These are phyloP conservation scores for Pelochelys cantorii DNA, from an alignment of 2,797 vertebrate genomes.

Conservation along the genomic window DNA sequence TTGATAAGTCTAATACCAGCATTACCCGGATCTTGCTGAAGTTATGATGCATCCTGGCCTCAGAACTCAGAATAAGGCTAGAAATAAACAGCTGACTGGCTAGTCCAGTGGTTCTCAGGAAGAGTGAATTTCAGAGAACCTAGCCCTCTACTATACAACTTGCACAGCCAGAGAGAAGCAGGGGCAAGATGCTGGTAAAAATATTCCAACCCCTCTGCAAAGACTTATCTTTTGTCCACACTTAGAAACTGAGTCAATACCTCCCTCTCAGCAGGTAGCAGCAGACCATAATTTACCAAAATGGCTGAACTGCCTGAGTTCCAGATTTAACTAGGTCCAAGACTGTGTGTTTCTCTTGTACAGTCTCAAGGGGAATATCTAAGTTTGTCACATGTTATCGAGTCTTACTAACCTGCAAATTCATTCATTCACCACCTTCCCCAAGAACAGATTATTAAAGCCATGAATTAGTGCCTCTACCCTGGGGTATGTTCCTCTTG, in stretches of 20 bases:
- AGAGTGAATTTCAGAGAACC: background rate
- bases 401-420: background rate
- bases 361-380: background rate
- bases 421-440: background rate
- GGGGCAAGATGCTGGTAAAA: background rate
- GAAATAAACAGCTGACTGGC: background rate
- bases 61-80: background rate
- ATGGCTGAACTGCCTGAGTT: background rate
- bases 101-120: no score
- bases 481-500: background rate
- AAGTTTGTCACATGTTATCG: background rate
- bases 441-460: background rate
- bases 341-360: background rate
- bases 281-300: background rate
- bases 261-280: background rate
- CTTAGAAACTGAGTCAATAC: background rate
- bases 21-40: background rate
- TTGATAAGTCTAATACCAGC: background rate
- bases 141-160: background rate
- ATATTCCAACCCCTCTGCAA: background rate
- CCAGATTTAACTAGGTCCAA: background rate
- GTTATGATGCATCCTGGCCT: fast-evolving
- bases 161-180: background rate
- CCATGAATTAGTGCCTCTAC: background rate
- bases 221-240: background rate